Conservation (phyloP, 2,797 vertebrate genomes). For the Novumbra hubbsi region DNA sequence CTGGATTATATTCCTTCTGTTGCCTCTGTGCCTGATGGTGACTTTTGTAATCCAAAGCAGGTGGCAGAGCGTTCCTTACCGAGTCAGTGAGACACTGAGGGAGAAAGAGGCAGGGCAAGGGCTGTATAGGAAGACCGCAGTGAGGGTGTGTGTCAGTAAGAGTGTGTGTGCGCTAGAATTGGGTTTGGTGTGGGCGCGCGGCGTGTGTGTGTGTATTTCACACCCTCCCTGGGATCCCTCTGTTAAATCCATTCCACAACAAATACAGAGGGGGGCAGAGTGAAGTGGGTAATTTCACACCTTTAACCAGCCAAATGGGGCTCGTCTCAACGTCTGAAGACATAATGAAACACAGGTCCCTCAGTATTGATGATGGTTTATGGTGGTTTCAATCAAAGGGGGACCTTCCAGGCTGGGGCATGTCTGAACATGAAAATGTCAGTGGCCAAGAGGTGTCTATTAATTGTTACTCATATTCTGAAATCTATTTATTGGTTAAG, state of each 20-base stretch:
- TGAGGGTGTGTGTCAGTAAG: conserved; percentile 43
- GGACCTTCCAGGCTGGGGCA: conserved; percentile 50
- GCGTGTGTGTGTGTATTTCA: conserved; percentile 43
- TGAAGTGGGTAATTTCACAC: conserved; percentile 72
- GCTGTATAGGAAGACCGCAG: conserved; percentile 51
- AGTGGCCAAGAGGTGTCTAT: conserved; percentile 28
- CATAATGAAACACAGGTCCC: conserved; percentile 39
- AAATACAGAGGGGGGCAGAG: conserved; percentile 41
- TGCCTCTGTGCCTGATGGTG: conserved; percentile 27
- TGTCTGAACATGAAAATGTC: conserved; percentile 63
- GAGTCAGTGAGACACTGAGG: conserved; percentile 59
- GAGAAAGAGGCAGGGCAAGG: conserved; percentile 47
- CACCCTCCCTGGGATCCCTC: conserved; percentile 64
- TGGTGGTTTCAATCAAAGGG: conserved; percentile 61
- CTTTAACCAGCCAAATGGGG: conserved; percentile 43
- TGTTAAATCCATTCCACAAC: conserved; percentile 70
- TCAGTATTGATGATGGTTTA: conserved; percentile 34
- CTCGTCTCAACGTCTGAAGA: conserved; percentile 52
- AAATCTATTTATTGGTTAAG: conserved; percentile 19
- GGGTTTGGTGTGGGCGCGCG: conserved; percentile 54
- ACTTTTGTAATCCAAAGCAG: conserved; percentile 58
- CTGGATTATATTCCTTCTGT: conserved; percentile 38
- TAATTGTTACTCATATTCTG: conserved; percentile 45
- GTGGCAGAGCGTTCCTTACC: conserved; percentile 27
- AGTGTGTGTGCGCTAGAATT: conserved; percentile 39